Conservation (phyloP, 2,888 invertebrate species). For the Drosophila prostipennis region DNA sequence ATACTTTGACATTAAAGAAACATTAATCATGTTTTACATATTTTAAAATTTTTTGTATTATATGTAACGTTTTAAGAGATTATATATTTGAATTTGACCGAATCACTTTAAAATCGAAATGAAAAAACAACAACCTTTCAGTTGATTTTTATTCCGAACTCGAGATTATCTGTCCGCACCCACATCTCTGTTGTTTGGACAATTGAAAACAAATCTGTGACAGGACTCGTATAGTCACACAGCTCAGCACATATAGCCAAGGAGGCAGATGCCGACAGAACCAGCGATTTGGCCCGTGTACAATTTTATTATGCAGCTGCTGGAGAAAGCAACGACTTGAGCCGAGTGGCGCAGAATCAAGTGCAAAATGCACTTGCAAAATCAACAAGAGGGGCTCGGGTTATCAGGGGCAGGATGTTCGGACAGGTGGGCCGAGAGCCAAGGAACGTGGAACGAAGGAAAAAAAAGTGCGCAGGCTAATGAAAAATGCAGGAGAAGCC, state of each 20-base stretch:
- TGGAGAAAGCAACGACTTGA: slow-evolving; percentile 29
- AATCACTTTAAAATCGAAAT: too few relatives aligned
- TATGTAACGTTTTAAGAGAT: too few relatives aligned
- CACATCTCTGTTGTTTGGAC: slow-evolving; percentile 18
- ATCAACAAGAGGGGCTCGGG: slow-evolving; percentile 31
- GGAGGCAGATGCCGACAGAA: slow-evolving; percentile 41
- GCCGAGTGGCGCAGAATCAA: slow-evolving; percentile 59
- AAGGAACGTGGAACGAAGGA: slow-evolving; percentile 20
- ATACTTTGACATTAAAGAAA: too few relatives aligned
- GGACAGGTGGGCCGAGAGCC: slow-evolving; percentile 55
- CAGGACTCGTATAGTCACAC: slow-evolving; percentile 4
- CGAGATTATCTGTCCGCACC: neutral
- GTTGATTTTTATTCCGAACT: neutral
- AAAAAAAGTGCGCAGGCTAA: slow-evolving; percentile 60
- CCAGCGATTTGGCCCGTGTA: slow-evolving; percentile 45
- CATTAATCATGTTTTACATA: too few relatives aligned
- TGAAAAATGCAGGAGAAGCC: slow-evolving; percentile 67
- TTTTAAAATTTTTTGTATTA: too few relatives aligned
- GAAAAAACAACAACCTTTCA: neutral
- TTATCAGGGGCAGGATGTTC: slow-evolving; percentile 5
- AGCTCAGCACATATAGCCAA: slow-evolving; percentile 24
- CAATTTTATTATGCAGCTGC: slow-evolving; percentile 58
- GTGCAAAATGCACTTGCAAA: slow-evolving; percentile 70
- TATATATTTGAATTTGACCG: too few relatives aligned
- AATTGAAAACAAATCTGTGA: slow-evolving; percentile 42